These are phyloP conservation scores for Heliothis subflexa DNA, from an alignment of 1,140 invertebrate genomes.

Conservation along the genomic window DNA sequence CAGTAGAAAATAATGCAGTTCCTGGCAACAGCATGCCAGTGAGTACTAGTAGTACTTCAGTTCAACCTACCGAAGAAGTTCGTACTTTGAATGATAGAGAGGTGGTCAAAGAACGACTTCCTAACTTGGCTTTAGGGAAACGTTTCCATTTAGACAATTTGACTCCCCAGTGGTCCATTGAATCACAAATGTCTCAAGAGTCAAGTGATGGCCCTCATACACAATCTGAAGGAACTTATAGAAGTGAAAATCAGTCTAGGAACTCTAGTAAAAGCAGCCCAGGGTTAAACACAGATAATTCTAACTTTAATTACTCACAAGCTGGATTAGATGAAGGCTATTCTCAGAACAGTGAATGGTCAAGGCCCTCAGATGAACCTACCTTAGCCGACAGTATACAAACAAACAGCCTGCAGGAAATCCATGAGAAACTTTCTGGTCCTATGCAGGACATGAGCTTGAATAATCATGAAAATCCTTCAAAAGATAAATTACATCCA, in stretches of 20 bases:
- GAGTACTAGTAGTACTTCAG: slow-evolving; percentile 53
- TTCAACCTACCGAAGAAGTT: slow-evolving; percentile 65
- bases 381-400: slow-evolving; percentile 53
- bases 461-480: slow-evolving; percentile 61
- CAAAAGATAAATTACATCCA: slow-evolving; percentile 26
- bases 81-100: slow-evolving; percentile 79
- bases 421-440: slow-evolving; percentile 66
- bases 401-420: slow-evolving; percentile 60
- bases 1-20: slow-evolving; percentile 53
- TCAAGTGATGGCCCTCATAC: slow-evolving; percentile 86
- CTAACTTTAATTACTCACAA: slow-evolving; percentile 78
- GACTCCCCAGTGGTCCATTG: slow-evolving; percentile 88
- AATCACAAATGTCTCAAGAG: slow-evolving; percentile 88
- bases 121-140: slow-evolving; percentile 79
- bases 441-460: slow-evolving; percentile 76
- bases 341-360: slow-evolving; percentile 68
- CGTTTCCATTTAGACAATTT: slow-evolving; percentile 82
- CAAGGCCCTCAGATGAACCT: slow-evolving; percentile 64
- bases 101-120: slow-evolving; percentile 74
- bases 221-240: slow-evolving; percentile 87
- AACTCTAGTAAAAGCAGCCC: slow-evolving; percentile 85
- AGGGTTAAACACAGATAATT: slow-evolving; percentile 75
- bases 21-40: slow-evolving; percentile 49
- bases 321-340: slow-evolving; percentile 63
- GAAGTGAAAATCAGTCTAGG: slow-evolving; percentile 87